Evolutionary conservation across 2,113 vertebrate genomes (phyloP), one percentile per base, ranked within the genome.

Genomic region (Spea bombifrons): DNA sequence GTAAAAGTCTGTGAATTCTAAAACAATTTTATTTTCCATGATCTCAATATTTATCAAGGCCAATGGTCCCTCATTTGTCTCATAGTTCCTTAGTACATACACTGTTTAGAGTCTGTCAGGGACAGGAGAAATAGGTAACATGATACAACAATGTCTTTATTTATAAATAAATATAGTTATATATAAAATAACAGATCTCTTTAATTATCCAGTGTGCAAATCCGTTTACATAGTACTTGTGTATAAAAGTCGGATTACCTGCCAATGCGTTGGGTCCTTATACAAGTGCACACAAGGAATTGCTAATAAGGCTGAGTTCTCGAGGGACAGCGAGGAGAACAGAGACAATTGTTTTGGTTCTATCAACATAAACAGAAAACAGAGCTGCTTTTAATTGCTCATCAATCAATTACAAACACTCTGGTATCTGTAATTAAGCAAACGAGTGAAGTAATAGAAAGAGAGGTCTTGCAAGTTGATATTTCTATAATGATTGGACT

Each of bases 341-440:
- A 61, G 78, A 79, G 77, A 79, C 77, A 79, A 74, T 74, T 80
- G 71, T 80, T 80, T 80, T 61, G 71, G 74, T 71, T 80, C 64
- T 80, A 67, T 74, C 71, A 80, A 74, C 78, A 74, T 74, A 80
- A 80, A 80, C 78, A 80, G 78, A 74, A 80, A 73, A 80, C 71
- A 80, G 78, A 74, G 52, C 63, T n/a, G 78, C 78, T 80, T 80
- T 80, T 80, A 80, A 80, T 80, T 74, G 78, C 70, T 72, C 70
- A 73, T 66, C 78, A 80, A 80, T 80, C 71, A 80, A 80, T 80
- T 80, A 80, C 66, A 65, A 68, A 63, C 52, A 74, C 71, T 13
- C 52, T 65, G 70, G 63, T 68, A 74, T 80, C 63, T 80, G 71
- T 74, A 80, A 80, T 80, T 80, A 80, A 80, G 64, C 52, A 68